Evolutionary conservation across 1,140 invertebrate genomes (phyloP), one percentile per base, ranked within the genome.

Genomic region (Brachionus rotundiformis): DNA sequence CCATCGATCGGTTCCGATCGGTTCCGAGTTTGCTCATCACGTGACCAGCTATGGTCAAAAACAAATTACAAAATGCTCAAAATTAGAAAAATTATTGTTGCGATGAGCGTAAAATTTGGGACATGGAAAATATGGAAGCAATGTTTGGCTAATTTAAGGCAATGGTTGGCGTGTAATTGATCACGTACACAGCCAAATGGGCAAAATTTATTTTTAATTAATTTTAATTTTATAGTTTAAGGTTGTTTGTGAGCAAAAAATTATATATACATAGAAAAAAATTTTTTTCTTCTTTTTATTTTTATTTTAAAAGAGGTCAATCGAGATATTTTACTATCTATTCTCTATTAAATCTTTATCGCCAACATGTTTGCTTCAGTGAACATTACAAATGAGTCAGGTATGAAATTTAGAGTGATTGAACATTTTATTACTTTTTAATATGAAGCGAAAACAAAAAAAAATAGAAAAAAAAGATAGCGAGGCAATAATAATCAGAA

Each of bases 311-410:
- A 16, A 29, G 61, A 63, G 61, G 61, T 63, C 61, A 63, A 63
- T 63, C 10, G 29, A 63, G 11, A 29, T 63, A 33, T 63, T 63
- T 63, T 31, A 63, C 61, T 63, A 63, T 63, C 61, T 63, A 63
- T 63, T 63, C 61, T 29, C 61, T 63, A 13, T 63, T 63, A 63
- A 29, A 29, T 63, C 29, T 63, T 63, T 33, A 29, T 63, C 29
- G 25, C 16, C 10, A 63, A 13, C 2, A n/a, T 54, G 47, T 8
- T 29, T 63, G 61, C 25, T 63, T 63, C 61, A 63, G 10, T 63
- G 61, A 63, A 63, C 61, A 63, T 29, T 63, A 63, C 61, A 63
- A 63, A 63, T 63, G 61, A 63, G 25, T 63, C 27, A 63, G 61
- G 27, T 33, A 29, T 63, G 25, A 29, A 29, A 29, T 63, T 63